Evolutionary conservation across 2,888 invertebrate species (phyloP).

Genomic region (Horisme vitalbata): DNA sequence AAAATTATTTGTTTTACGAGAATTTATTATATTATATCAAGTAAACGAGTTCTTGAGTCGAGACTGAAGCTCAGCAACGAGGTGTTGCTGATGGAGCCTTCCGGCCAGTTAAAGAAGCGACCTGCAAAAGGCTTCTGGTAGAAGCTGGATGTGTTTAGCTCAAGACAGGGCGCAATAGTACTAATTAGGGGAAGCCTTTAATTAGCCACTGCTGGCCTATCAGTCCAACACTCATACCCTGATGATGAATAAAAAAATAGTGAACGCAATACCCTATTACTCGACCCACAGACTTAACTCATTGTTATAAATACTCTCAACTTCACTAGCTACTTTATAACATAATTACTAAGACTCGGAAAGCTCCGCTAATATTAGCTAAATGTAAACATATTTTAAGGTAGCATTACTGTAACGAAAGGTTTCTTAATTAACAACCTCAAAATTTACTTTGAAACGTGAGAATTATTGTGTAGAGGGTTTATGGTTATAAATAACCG

Average conservation of each 20-base stretch:
- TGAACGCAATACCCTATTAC: slow-evolving; percentile 1
- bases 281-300: slow-evolving; percentile 30
- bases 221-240: no score
- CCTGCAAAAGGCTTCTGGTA: no score
- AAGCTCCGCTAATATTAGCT: slow-evolving; percentile 25
- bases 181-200: no score
- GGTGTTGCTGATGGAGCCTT: no score
- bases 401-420: neutral
- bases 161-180: no score
- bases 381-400: slow-evolving; percentile 19
- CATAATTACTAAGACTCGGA: slow-evolving; percentile 39
- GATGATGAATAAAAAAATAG: neutral
- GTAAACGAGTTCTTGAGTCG: no score
- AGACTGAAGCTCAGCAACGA: no score
- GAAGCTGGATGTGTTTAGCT: no score
- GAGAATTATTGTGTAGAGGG: neutral
- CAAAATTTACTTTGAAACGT: slow-evolving; percentile 1
- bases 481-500: neutral
- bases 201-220: no score
- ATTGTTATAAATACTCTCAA: slow-evolving; percentile 31
- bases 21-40: no score
- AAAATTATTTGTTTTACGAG: no score
- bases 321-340: slow-evolving; percentile 35
- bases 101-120: no score
- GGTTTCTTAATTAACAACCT: slow-evolving; percentile 6